Evolutionary conservation across 2,797 vertebrate species (phyloP).

Genomic region (Champsocephalus gunnari): DNA sequence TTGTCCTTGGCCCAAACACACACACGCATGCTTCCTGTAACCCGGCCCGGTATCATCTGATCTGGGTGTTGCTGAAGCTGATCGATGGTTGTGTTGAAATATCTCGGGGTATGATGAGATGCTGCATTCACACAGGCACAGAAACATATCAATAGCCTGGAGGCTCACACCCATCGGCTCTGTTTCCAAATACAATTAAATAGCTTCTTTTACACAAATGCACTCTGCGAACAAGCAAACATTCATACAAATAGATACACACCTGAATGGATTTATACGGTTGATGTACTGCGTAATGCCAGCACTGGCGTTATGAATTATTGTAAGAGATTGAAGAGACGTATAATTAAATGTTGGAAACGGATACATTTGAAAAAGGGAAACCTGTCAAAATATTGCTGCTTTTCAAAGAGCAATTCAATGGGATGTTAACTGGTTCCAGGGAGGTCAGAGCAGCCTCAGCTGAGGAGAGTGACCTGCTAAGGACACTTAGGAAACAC

Average conservation of each 20-base stretch:
- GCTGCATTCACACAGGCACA: conserved; percentile 87
- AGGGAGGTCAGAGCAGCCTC: neutral
- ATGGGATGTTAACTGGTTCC: neutral
- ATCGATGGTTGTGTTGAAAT: conserved; percentile 93
- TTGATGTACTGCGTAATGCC: conserved; percentile 21
- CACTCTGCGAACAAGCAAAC: conserved; percentile 57
- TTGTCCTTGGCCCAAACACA: conserved; percentile 64
- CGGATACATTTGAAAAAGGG: neutral
- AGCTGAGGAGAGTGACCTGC: conserved; percentile 4
- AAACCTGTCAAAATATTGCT: neutral
- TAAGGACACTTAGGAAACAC: neutral
- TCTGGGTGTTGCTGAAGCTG: conserved; percentile 86
- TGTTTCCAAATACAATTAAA: conserved; percentile 93
- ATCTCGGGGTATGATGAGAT: conserved; percentile 89
- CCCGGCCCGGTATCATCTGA: conserved; percentile 86
- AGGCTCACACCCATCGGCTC: conserved; percentile 86
- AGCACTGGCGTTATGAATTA: conserved; percentile 6
- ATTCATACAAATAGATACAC: conserved; percentile 47
- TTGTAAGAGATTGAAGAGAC: conserved; percentile 15
- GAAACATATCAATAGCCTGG: conserved; percentile 89
- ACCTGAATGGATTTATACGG: conserved; percentile 44
- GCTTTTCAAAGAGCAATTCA: neutral
- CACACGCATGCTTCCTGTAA: conserved; percentile 82
- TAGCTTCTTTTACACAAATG: conserved; percentile 74
- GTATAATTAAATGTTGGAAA: conserved; percentile 17